Evolutionary conservation across 2,797 vertebrate species (phyloP).

Genomic region (Thunnus albacares): DNA sequence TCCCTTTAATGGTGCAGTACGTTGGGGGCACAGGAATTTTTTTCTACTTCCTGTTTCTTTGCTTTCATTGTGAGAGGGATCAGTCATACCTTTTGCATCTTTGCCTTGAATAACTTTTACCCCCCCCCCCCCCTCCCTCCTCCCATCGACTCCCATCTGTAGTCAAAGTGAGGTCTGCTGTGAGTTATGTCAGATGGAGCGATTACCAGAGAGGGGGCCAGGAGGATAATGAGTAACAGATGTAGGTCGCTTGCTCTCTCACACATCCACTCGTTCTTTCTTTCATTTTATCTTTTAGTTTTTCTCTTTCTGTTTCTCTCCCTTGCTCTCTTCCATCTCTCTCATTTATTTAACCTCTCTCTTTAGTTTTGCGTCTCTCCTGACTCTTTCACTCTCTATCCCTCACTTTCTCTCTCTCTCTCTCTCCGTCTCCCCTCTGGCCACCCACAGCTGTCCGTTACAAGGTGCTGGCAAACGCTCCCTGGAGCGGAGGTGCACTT

Average conservation of each 20-base stretch:
- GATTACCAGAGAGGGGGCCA: conserved; percentile 90
- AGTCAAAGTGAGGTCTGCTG: conserved; percentile 89
- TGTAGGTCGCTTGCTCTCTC: conserved; percentile 84
- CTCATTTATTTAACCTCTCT: conserved; percentile 23
- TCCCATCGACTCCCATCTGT: conserved; percentile 79
- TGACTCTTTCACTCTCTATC: neutral
- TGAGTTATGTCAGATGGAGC: conserved; percentile 94
- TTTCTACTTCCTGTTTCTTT: conserved; percentile 21
- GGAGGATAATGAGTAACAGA: conserved; percentile 94
- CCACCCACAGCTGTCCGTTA: conserved; percentile 92
- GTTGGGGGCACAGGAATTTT: conserved; percentile 1
- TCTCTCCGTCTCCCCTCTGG: conserved; percentile 83
- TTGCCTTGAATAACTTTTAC: conserved; percentile 84
- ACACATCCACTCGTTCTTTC: conserved; percentile 45
- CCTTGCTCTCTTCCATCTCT: conserved; percentile 68
- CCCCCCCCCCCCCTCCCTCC: conserved; percentile 15
- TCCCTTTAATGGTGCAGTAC: conserved; percentile 3
- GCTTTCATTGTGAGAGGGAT: conserved; percentile 28
- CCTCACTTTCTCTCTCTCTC: conserved; percentile 40
- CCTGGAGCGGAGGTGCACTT: conserved; percentile 89
- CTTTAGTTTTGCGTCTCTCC: neutral
- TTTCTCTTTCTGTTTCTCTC: conserved; percentile 22
- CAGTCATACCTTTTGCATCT: conserved; percentile 71
- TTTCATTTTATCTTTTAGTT: conserved; percentile 44
- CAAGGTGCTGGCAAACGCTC: conserved; percentile 88